These are phyloP conservation scores for Gymnocypris eckloni DNA, from an alignment of 2,797 vertebrate species.

Conservation along the genomic window DNA sequence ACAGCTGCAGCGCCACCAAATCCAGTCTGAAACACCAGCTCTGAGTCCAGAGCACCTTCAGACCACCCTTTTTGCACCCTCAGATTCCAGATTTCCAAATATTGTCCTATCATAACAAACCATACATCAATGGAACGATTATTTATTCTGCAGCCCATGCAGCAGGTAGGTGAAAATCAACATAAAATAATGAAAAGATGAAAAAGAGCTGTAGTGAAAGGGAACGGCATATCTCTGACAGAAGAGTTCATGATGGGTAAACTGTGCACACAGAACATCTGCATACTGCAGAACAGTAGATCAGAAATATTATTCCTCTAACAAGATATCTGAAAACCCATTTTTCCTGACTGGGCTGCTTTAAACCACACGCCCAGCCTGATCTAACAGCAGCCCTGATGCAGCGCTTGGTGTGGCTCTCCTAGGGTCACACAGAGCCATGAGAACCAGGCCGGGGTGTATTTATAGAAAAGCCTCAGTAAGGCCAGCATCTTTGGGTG, in stretches of 20 bases:
- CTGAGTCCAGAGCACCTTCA: background rate
- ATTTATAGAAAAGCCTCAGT: conserved; percentile 73
- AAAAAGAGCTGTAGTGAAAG: background rate
- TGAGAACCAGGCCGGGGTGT: conserved; percentile 78
- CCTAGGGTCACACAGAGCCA: conserved; percentile 66
- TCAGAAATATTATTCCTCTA: background rate
- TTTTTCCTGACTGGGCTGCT: conserved; percentile 6
- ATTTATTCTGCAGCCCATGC: no score
- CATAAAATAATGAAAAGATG: background rate
- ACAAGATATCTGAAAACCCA: background rate
- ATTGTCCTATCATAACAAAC: no score
- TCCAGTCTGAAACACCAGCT: background rate
- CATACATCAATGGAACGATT: background rate
- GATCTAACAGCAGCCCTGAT: background rate
- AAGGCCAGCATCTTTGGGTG: conserved; percentile 62
- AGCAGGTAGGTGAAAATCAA: no score
- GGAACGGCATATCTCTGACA: background rate
- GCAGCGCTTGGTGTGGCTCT: conserved; percentile 18
- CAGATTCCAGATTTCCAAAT: no score
- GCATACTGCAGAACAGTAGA: background rate
- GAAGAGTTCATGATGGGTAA: background rate
- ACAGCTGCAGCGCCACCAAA: background rate
- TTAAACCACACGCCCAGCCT: background rate
- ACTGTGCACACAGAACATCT: background rate
- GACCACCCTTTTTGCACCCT: no score